phyloP scores from a whole-genome alignment of 2,888 invertebrate genomes.

The Pyrrhia umbra region DNA sequence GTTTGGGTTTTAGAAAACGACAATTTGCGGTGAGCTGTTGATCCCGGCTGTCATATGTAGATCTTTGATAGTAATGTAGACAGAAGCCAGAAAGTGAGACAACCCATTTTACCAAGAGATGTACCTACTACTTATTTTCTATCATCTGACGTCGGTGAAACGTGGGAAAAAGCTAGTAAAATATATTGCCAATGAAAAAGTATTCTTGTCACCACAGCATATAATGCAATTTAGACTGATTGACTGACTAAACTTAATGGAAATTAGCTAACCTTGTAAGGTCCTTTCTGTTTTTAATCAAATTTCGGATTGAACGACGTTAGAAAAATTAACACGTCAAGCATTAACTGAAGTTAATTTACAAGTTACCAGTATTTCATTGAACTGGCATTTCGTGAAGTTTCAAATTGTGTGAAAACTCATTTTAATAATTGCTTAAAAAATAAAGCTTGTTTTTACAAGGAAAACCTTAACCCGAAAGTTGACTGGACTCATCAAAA shows the following conservation, averaged over 20 bases:
- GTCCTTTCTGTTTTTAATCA: conserved; percentile 33
- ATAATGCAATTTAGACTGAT: conserved; percentile 13
- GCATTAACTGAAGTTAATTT: conserved; percentile 24
- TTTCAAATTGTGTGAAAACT: not conserved
- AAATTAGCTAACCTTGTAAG: conserved; percentile 18
- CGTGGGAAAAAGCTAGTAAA: no score
- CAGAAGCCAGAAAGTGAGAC: no score
- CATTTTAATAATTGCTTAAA: conserved; percentile 7
- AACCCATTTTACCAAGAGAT: no score
- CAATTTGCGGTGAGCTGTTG: no score
- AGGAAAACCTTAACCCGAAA: conserved; percentile 35
- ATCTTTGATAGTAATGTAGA: no score
- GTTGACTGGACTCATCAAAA: conserved; percentile 38
- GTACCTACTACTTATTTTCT: no score
- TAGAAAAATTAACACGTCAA: conserved; percentile 33
- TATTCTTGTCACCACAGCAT: no score
- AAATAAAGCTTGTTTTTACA: conserved; percentile 35
- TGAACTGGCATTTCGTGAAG: not conserved
- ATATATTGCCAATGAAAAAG: no score
- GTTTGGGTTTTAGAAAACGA: no score
- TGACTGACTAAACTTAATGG: conserved; percentile 29
- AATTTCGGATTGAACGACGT: conserved; percentile 20
- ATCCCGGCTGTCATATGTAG: no score
- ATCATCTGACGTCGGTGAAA: no score
- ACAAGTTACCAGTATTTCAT: not conserved